Evolutionary conservation across 1,140 invertebrate species (phyloP), one percentile per base, ranked within the genome.

Genomic region (Aphelinus atriplicis): DNA sequence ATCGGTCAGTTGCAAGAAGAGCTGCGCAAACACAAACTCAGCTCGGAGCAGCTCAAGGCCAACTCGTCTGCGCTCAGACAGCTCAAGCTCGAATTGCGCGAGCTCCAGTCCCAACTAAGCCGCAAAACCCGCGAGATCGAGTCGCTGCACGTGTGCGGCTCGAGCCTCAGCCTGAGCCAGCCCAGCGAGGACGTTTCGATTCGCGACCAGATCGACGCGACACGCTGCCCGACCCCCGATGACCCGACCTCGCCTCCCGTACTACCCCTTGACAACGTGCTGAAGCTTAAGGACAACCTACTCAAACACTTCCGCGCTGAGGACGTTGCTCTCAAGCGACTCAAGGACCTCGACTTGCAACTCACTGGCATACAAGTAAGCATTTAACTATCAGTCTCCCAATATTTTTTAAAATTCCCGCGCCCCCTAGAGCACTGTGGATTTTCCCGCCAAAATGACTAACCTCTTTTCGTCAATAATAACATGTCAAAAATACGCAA

Each of bases 171-270:
- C 81, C 89, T 92, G 73, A 92, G 92, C 77, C 93, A 93, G 56
- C 93, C 92, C 43, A 94, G 92, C 75, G 94, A 95, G 83, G 94
- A 95, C 82, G 91, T 95, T 55, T 95, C 94, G 0, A 89, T 93
- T 2, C 89, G 91, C 73, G 92, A 93, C 80, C 89, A 91, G 78
- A 90, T 91, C 67, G 86, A 85, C 3, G 85, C 86, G 2, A 70
- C 83, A 0, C 81, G 86, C 9, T 87, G 84, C 72, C 78, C 82
- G 0, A 86, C 85, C 46, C 88, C 87, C 0, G 87, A 88, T n/a
- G 87, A 88, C 82, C 84, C 83, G 0, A 83, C 71, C 9, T 78
- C 81, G 2, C 84, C 82, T 6, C 85, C 82, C 1, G 83, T 87
- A 46, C 75, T 92, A 2, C 90, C 90, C 2, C 79, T 92, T 3